Conservation (phyloP, 2,113 vertebrate genomes). For the Cricetomys ansorgei region DNA sequence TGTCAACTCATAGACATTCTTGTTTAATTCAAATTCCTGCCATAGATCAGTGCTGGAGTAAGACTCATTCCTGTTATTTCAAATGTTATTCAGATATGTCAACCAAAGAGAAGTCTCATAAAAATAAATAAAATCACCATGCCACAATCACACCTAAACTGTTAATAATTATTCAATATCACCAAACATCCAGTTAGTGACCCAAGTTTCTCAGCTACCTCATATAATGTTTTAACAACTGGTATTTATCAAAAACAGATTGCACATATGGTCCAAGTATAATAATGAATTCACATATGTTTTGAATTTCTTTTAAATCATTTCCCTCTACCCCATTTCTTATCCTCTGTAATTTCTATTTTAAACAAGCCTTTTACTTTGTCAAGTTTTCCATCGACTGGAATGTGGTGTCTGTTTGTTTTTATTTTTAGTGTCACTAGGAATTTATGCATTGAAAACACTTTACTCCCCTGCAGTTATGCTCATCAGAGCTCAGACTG, state of each 20-base stretch:
- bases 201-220: background rate
- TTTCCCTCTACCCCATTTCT: background rate
- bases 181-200: background rate
- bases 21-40: background rate
- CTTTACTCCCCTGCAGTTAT: background rate
- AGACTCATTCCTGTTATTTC: background rate
- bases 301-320: constrained; percentile 35
- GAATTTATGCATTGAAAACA: background rate
- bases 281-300: background rate
- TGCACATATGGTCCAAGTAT: background rate
- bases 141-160: background rate
- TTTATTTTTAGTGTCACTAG: background rate
- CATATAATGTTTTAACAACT: constrained; percentile 32
- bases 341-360: background rate
- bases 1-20: background rate
- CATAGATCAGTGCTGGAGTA: background rate
- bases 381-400: background rate
- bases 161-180: constrained; percentile 37
- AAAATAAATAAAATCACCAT: constrained; percentile 59
- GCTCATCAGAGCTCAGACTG: background rate
- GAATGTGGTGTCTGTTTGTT: background rate
- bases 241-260: background rate
- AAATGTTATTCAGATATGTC: background rate
- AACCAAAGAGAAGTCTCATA: constrained; percentile 7
- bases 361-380: background rate